Base-by-base conservation (phyloP, 2,888 invertebrate genomes). In the Ornithoptera alexandrae region DNA sequence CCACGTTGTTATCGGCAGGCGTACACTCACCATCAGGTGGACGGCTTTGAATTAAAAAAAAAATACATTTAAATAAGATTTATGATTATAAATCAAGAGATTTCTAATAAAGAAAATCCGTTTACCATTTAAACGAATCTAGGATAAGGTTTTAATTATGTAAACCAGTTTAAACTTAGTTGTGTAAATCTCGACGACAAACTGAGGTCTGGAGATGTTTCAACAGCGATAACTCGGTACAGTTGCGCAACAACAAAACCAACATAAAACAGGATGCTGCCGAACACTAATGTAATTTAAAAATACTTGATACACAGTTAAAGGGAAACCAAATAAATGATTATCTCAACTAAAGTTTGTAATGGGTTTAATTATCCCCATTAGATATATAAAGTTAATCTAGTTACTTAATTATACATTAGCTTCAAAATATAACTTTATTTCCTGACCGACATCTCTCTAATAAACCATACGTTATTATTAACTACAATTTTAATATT, bases 141-240 rank as follows among this genome's bases (percentile, higher is more conserved):
- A 46, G 15, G 53, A 53, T 22, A 10, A 2, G 22, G 10, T 58
- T 58, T 24, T n/a, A 22, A 4, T 58, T 22, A 58, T 22, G 22
- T 58, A 10, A 58, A 58, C 22, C 12, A 22, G 22, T 58, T 22
- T n/a, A 58, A 58, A n/a, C 24, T 58, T 58, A 58, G 22, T 6
- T 24, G 12, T 58, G 57, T 58, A 58, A 58, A 58, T 58, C 57
- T 58, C 12, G 8, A n/a, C 57, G 22, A 58, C 22, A 58, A 58
- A 58, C 22, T 22, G 57, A 2, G 22, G 57, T 22, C 22, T 15
- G 20, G 20, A 58, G 22, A 12, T 58, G 57, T n/a, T 58, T 22
- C 22, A 58, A n/a, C n/a, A 22, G 12, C 57, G 57, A 58, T 58
- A 58, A 58, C 57, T n/a, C 46, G 15, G 20, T 12, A 12, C 57